phyloP scores from a whole-genome alignment of 2,113 vertebrate genomes.

The Salvelinus namaycush region DNA sequence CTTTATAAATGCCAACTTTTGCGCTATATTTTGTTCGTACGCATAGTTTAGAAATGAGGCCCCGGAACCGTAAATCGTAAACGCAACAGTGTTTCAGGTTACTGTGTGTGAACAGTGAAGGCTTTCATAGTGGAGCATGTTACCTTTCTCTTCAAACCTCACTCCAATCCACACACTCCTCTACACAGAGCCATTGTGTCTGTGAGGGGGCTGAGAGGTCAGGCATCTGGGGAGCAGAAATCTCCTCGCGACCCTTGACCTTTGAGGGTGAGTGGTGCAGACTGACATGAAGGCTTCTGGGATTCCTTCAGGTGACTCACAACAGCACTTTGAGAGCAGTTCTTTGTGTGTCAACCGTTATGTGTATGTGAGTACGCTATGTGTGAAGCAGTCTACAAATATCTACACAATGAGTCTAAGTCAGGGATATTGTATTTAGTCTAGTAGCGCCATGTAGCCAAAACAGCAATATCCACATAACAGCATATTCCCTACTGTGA shows the following conservation, averaged over 20 bases:
- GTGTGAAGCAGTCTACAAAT: too few relatives aligned
- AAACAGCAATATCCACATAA: too few relatives aligned
- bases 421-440: too few relatives aligned
- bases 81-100: not conserved
- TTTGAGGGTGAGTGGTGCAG: not conserved
- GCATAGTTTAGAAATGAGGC: too few relatives aligned
- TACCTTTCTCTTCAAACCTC: not conserved
- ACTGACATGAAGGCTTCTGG: conserved; percentile 7
- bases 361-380: too few relatives aligned
- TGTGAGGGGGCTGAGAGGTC: not conserved
- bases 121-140: not conserved
- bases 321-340: not conserved
- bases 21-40: too few relatives aligned
- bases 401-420: too few relatives aligned
- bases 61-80: too few relatives aligned
- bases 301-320: conserved; percentile 10
- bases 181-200: not conserved
- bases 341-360: too few relatives aligned
- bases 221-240: conserved; percentile 1
- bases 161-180: not conserved
- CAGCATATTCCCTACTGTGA: too few relatives aligned
- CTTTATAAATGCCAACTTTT: too few relatives aligned
- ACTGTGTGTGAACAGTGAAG: not conserved
- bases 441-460: too few relatives aligned
- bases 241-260: not conserved